Conservation (phyloP, 2,797 vertebrate species). For the Melanotaenia trifasciata region DNA sequence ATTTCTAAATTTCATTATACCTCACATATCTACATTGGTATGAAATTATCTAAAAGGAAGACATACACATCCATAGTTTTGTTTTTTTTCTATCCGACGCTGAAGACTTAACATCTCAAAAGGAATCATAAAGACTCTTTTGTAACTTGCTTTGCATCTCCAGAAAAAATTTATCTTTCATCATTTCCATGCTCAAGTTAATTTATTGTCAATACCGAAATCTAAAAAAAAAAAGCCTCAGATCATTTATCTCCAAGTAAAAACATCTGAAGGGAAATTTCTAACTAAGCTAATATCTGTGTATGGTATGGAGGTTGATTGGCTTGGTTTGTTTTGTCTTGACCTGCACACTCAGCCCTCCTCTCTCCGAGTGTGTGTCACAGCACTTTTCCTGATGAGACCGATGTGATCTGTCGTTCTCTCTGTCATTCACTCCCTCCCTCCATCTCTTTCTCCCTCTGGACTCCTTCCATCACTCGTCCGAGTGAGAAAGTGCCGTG, state of each 20-base stretch:
- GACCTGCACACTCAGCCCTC: conserved; percentile 28
- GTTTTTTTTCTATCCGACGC: background rate
- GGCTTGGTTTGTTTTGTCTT: conserved; percentile 56
- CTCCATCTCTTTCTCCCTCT: conserved; percentile 60
- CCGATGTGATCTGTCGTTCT: conserved; percentile 70
- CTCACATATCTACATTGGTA: background rate
- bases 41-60: background rate
- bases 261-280: conserved; percentile 52
- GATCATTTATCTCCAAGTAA: conserved; percentile 49
- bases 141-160: conserved; percentile 18
- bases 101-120: background rate
- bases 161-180: conserved; percentile 21
- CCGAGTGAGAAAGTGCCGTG: conserved; percentile 68
- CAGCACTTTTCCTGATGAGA: conserved; percentile 73
- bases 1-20: background rate
- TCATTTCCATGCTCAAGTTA: conserved; percentile 31
- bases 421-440: conserved; percentile 64
- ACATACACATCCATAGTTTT: background rate
- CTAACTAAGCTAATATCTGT: conserved; percentile 56
- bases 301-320: conserved; percentile 50
- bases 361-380: conserved; percentile 60
- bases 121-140: conserved; percentile 3
- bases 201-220: conserved; percentile 43
- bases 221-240: conserved; percentile 36
- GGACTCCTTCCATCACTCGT: conserved; percentile 75